These are phyloP conservation scores for Dendrolimus kikuchii DNA, from an alignment of 1,140 invertebrate species.

Conservation along the genomic window DNA sequence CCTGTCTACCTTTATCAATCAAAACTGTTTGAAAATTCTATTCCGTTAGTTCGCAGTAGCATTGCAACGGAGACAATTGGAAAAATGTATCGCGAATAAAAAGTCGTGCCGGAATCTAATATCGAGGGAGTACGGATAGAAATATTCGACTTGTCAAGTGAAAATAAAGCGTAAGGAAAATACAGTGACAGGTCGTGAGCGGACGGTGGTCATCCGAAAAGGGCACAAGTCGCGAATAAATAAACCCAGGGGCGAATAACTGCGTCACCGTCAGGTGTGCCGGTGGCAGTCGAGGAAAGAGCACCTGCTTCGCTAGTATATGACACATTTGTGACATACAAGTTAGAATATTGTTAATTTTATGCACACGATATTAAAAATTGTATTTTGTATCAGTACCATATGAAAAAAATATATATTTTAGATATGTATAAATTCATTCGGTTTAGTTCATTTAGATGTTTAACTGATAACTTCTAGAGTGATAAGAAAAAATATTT, in stretches of 20 bases:
- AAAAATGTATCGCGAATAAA: constrained; percentile 72
- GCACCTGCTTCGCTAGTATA: constrained; percentile 22
- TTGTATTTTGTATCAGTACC: too few relatives aligned
- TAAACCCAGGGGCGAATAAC: constrained; percentile 57
- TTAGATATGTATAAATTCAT: too few relatives aligned
- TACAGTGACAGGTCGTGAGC: constrained; percentile 64
- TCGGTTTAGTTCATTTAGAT: too few relatives aligned
- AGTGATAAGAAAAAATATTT: too few relatives aligned
- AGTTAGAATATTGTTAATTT: constrained; percentile 39
- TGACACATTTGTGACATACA: constrained; percentile 33
- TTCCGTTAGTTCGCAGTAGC: constrained; percentile 63
- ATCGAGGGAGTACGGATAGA: constrained; percentile 51
- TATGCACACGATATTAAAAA: background rate
- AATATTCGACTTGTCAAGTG: constrained; percentile 65
- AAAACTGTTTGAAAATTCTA: constrained; percentile 71
- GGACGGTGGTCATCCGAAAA: constrained; percentile 63
- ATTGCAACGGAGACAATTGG: constrained; percentile 65
- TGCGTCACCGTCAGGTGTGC: constrained; percentile 41
- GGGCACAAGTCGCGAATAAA: constrained; percentile 62
- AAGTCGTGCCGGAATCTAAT: constrained; percentile 68
- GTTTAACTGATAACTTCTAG: too few relatives aligned
- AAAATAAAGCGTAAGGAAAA: constrained; percentile 67
- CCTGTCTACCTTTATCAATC: constrained; percentile 71
- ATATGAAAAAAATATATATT: too few relatives aligned
- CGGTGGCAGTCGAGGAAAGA: constrained; percentile 36